A percentile compares a stretch with the other conserved stretches of the same genome.
Evolutionary conservation across 2,797 vertebrate genomes (phyloP).

Genomic region (Falco columbarius): DNA sequence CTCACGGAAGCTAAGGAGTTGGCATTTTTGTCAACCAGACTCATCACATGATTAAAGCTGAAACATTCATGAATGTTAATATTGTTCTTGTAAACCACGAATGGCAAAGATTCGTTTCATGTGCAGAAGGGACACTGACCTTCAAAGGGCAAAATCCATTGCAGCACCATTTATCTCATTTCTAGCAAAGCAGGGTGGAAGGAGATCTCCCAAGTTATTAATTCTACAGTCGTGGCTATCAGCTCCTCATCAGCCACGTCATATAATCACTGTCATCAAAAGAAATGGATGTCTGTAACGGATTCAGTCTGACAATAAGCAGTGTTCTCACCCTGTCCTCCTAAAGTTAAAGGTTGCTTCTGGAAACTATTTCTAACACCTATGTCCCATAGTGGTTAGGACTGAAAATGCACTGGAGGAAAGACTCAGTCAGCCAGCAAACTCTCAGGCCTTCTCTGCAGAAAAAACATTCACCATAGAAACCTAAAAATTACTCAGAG

Average conservation of each 20-base stretch:
- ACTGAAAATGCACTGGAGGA: background rate
- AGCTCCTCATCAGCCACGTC: background rate
- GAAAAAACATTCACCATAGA: background rate
- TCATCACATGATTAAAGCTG: background rate
- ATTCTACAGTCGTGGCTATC: background rate
- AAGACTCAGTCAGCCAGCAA: background rate
- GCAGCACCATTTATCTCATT: background rate
- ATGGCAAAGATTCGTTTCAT: background rate
- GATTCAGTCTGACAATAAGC: background rate
- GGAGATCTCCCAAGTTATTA: background rate
- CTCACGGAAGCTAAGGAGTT: background rate
- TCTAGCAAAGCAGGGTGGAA: background rate
- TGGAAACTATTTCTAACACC: background rate
- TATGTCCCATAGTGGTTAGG: background rate
- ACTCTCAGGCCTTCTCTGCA: background rate
- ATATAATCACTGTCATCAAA: background rate
- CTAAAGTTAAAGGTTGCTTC: background rate
- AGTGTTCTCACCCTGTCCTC: background rate
- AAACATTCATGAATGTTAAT: background rate
- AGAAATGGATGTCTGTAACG: background rate
- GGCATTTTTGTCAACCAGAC: background rate
- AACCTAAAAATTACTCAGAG: background rate
- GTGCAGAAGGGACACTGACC: background rate
- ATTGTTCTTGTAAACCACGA: background rate
- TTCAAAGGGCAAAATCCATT: slow-evolving; percentile 13